Evolutionary conservation across 2,888 invertebrate genomes (phyloP), one percentile per base, ranked within the genome.

Genomic region (Callimorpha dominula): DNA sequence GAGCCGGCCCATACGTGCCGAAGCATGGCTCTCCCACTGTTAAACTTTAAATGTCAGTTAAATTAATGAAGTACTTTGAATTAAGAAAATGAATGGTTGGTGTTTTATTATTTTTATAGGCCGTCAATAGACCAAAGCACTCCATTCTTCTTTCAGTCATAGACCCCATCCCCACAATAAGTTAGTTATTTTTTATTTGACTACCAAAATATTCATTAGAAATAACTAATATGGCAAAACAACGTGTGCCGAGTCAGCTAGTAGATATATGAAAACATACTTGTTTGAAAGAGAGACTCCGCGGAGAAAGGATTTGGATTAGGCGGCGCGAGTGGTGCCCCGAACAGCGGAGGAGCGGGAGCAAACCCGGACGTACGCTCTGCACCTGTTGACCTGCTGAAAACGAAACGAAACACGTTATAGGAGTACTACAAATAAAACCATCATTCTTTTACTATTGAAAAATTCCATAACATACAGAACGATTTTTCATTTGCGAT

Each of bases 251-350:
- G n/a, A n/a, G n/a, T n/a, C n/a, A n/a, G n/a, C n/a, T 46, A 46
- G 7, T 8, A 11, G 1, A 46, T 46, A 20, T 11, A 11, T 57
- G 12, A 54, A 65, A 70, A 87, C 97, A 97, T 96, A 97, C 97
- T 98, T 83, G 98, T 97, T 95, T 98, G 98, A 92, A 98, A 98
- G 80, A 98, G 96, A 86, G 98, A 98, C 92, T 98, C 98, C 11
- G 98, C 98, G 15, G 98, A 98, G 94, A 98, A 98, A 1, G 98
- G 98, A 93, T 97, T 98, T 12, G 98, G 97, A 88, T 98, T 97
- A 71, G 97, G 94, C 77, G 96, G 94, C 75, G 96, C 96, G 50
- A 97, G 91, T 57, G 97, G 97, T 66, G 97, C 96, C 20, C 97
- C 96, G 89, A 98, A 97, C 86, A 97, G 96, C 78, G 96, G 97